Base-by-base conservation (phyloP, 2,888 invertebrate genomes). In the Anagyrus pseudococci region DNA sequence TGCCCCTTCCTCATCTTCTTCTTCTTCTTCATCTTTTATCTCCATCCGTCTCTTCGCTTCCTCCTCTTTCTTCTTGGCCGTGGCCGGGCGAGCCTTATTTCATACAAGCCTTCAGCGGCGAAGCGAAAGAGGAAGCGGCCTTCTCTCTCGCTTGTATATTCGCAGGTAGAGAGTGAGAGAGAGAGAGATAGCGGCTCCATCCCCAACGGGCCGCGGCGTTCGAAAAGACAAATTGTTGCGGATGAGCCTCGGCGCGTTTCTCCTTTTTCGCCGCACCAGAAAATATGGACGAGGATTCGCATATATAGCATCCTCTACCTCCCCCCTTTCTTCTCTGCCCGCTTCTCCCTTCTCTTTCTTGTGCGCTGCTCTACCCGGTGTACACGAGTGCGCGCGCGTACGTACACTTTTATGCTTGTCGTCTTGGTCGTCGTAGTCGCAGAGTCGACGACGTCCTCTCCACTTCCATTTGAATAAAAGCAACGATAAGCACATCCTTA, bases 401-500 rank as follows among this genome's bases (percentile, higher is more conserved):
- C 68, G 69, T 70, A 74, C 71, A n/a, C n/a, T n/a, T n/a, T n/a
- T n/a, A n/a, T n/a, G n/a, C 75, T 75, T 73, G 73, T 73, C 71
- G 72, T 57, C 58, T 59, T 44, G n/a, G 37, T 33, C 40, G 55
- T 33, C n/a, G n/a, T 19, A 41, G 10, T 37, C 13, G 13, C 8
- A 7, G 37, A 37, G 37, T 17, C 46, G 7, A 56, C 48, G 33
- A 47, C 53, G 19, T 37, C 72, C 72, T 73, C 68, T 73, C 73
- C 73, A 72, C 75, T 76, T 75, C 74, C 74, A 77, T 78, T 77
- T 78, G 77, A 78, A 79, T 79, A 79, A 79, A 79, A 78, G 77
- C 78, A 77, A 78, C 77, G 78, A 78, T 78, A 78, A 79, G 78
- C 77, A 78, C 78, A 78, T 78, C 77, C 77, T 72, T 76, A 77